Base-by-base conservation (phyloP, 2,797 vertebrate genomes). In the Hippopotamyrus pictus region DNA sequence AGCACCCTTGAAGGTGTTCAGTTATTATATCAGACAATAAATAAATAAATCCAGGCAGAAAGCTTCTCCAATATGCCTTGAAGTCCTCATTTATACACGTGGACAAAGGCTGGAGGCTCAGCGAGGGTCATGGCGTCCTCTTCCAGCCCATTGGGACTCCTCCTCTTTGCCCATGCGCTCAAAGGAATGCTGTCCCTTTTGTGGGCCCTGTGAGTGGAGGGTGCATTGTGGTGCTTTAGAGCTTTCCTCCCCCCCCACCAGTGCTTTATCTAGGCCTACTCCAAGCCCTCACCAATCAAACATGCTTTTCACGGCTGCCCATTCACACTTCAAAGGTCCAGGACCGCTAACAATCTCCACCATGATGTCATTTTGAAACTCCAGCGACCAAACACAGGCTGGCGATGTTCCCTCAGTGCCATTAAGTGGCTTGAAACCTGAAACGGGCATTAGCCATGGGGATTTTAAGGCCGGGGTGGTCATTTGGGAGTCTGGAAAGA, bases 291-390 rank as follows among this genome's bases (percentile, higher is more conserved):
- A 89, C 91, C 92, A 92, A 91, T 92, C 92, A 93, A 90, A 90
- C 90, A 88, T 84, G 79, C 91, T 59, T 88, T 88, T 90, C 90
- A 90, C 90, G 29, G 48, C 89, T 53, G 33, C 90, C 85, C 88
- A 91, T 92, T 93, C 91, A 92, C 90, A 92, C 93, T 92, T 93
- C 93, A 93, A 93, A 91, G 82, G 17, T 59, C 90, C 59, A 46
- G 79, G 48, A 89, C 88, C 22, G 65, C 90, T 91, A 92, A 91
- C 90, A 83, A 91, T 91, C 88, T 82, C 51, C 88, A 90, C 89
- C 46, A 93, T 93, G 93, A 93, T 93, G 93, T 93, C 92, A 93
- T 87, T 89, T 90, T 89, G 57, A 90, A 83, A 86, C 89, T 90
- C 89, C 83, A 62, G 59, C 48, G 17, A 69, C 44, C 33, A 41